These are phyloP conservation scores for Oligia latruncula DNA, from an alignment of 2,888 invertebrate genomes.

Conservation along the genomic window DNA sequence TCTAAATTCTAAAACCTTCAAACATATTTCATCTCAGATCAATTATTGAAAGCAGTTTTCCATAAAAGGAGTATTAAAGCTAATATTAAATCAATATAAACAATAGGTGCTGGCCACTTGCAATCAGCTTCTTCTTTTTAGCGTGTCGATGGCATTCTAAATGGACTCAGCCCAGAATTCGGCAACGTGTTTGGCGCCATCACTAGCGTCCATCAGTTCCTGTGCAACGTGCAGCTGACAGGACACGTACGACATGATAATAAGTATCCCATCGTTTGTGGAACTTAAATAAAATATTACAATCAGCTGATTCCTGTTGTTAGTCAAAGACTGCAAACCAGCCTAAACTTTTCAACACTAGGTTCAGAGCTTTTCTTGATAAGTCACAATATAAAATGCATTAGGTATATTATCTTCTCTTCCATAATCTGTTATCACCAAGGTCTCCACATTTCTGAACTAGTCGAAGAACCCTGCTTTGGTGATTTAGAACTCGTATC, in stretches of 20 bases:
- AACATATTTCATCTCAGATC: slow-evolving; percentile 46
- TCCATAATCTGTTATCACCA: slow-evolving; percentile 73
- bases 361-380: not conserved
- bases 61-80: slow-evolving; percentile 20
- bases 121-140: not conserved
- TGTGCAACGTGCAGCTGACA: no score
- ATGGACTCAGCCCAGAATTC: not conserved
- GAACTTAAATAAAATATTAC: not conserved
- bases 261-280: no score
- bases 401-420: not conserved
- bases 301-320: not conserved
- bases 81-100: slow-evolving; percentile 5
- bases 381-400: not conserved
- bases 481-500: slow-evolving; percentile 81
- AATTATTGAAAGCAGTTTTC: slow-evolving; percentile 52
- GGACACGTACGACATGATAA: no score
- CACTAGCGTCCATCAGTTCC: not conserved
- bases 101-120: slow-evolving; percentile 4
- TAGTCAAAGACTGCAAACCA: not conserved
- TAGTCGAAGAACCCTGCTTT: slow-evolving; percentile 79
- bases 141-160: not conserved
- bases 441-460: slow-evolving; percentile 86
- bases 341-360: not conserved
- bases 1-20: slow-evolving; percentile 27
- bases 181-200: not conserved